Conservation (phyloP, 2,113 vertebrate species). For the Brachionichthys hirsutus region DNA sequence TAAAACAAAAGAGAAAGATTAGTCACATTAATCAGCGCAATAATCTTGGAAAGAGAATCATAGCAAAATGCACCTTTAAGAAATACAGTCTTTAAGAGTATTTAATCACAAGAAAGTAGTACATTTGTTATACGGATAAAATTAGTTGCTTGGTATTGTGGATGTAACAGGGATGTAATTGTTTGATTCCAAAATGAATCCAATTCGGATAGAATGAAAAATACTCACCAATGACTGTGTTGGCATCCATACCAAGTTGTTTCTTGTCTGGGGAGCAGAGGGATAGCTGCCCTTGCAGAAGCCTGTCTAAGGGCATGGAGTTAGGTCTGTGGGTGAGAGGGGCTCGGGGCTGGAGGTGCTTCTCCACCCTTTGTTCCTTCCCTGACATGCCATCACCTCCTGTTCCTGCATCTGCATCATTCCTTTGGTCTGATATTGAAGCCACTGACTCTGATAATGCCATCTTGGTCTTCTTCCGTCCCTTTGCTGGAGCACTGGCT, state of each 20-base stretch:
- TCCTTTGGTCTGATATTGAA: conserved; percentile 78
- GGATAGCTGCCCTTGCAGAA: conserved; percentile 78
- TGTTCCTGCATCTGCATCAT: conserved; percentile 70
- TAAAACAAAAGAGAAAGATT: conserved; percentile 19
- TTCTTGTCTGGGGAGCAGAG: conserved; percentile 69
- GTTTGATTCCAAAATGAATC: conserved; percentile 8
- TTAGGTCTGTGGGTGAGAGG: conserved; percentile 83
- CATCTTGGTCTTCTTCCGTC: conserved; percentile 94
- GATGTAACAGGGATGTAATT: not conserved
- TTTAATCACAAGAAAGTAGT: no score
- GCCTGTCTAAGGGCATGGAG: conserved; percentile 91
- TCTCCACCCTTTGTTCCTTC: conserved; percentile 65
- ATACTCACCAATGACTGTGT: conserved; percentile 79
- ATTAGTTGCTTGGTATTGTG: no score
- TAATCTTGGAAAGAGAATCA: conserved; percentile 8
- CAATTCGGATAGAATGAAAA: not conserved
- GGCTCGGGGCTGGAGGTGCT: conserved; percentile 48
- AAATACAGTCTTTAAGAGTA: not conserved
- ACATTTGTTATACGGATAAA: no score
- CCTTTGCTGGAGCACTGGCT: conserved; percentile 93
- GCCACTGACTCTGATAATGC: conserved; percentile 79
- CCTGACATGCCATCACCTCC: conserved; percentile 64
- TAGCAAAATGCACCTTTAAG: not conserved
- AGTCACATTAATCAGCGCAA: conserved; percentile 1
- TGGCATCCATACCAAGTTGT: conserved; percentile 66